Base-by-base conservation (phyloP, 2,113 vertebrate genomes). In the Cynocephalus volans region DNA sequence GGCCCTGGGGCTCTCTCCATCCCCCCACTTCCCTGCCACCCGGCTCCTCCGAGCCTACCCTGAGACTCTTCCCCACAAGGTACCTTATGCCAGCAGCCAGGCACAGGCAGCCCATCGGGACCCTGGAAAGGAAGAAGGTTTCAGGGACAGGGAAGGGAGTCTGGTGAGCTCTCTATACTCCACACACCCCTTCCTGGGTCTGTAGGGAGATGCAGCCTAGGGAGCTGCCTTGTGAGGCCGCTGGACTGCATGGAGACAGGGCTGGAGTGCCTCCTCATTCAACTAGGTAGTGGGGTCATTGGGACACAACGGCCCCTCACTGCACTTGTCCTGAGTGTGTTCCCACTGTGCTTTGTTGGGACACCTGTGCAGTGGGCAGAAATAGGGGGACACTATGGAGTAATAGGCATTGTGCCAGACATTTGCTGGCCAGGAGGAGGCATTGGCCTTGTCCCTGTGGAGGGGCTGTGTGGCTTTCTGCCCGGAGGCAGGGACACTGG, bases 51-150 rank as follows among this genome's bases (percentile, higher is more conserved):
- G 69, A 50, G 76, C 90, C 28, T 18, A 33, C 31, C 82, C 65
- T 26, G 84, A 73, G 36, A 65, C 58, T 17, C n/a, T 33, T 84
- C 45, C 67, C 81, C 56, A 6, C 15, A 91, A 90, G 10, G 48
- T 99, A 99, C 99, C 99, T 99, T 99, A 96, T 99, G 99, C 99
- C 99, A 99, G 98, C 99, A 99, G 98, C 99, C 99, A 95, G 99
- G 99, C 98, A 99, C 99, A 2, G 99, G 99, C 95, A 99, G 98
- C 95, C 99, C 99, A 0, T 99, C 99, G 6, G 99, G 99, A 81
- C 99, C 99, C 99, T 99, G 98, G 58, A 98, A 97, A 96, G 36
- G 54, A 96, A 90, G 33, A 75, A 52, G 58, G 5, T 41, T 80
- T 93, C 54, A 85, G 70, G 64, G 85, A 24, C 8, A 5, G 65